These are phyloP conservation scores for Coracopsis vasa DNA, from an alignment of 2,113 vertebrate species.

Conservation along the genomic window DNA sequence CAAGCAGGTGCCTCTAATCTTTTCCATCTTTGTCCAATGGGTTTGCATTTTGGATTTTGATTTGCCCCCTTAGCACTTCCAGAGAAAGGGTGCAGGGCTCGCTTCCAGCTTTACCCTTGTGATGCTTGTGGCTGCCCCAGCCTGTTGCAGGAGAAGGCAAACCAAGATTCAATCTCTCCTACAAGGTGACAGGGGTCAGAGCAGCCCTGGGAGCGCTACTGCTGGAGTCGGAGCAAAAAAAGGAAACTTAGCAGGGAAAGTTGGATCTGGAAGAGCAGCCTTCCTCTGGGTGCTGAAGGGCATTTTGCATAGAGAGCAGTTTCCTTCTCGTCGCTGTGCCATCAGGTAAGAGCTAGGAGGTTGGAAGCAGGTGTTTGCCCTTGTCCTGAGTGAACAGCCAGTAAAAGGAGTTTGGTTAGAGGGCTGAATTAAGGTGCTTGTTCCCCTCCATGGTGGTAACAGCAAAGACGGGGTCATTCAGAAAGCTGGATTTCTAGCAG, in stretches of 20 bases:
- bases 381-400: neutral
- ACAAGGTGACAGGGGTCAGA: neutral
- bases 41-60: neutral
- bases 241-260: neutral
- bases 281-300: neutral
- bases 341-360: neutral
- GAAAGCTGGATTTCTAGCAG: neutral
- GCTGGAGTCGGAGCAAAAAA: neutral
- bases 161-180: neutral
- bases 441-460: neutral
- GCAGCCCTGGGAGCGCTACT: neutral
- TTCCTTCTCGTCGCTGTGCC: neutral
- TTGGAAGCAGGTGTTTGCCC: neutral
- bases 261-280: neutral
- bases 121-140: neutral
- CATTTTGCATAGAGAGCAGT: neutral
- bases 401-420: neutral
- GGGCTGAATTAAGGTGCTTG: neutral
- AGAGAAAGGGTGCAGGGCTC: neutral
- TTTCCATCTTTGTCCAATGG: neutral
- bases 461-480: neutral
- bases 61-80: neutral
- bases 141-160: neutral
- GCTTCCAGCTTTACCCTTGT: neutral
- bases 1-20: accelerated